Evolutionary conservation across 2,797 vertebrate species (phyloP), one percentile per base, ranked within the genome.

Genomic region (Epinephelus coioides): DNA sequence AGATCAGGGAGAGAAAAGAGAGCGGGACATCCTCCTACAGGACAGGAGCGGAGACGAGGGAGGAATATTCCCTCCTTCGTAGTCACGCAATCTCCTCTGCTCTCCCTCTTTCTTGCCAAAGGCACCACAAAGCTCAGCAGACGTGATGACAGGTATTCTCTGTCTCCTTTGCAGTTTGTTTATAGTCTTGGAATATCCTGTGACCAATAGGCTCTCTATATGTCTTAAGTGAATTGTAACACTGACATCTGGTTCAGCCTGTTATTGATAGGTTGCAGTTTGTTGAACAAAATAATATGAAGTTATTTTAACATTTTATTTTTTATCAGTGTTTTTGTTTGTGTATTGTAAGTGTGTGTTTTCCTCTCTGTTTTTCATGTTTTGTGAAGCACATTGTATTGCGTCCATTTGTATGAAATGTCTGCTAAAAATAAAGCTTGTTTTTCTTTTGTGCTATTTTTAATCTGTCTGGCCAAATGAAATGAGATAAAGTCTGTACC

Each of bases 21-120:
- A 91, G 91, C 15, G 25, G 82, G 66, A 73, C 81, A 67, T 91
- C 77, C 59, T 79, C 75, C 64, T 54, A 71, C 77, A 69, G 65
- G 84, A 90, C 86, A 62, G 76, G 81, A 86, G 81, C 34, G 17
- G 73, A 91, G 81, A 82, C 61, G 34, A 87, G 89, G 27, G 71
- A 56, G 83, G 71, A 92, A 80, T 91, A 87, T 90, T 91, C 63
- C 79, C 62, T 59, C 84, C 80, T 92, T 82, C 84, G 71, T 86
- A 95, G 93, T 96, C 95, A 95, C 87, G 80, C 91, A 94, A 93
- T 83, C 75, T 89, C 84, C 81, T 89, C 81, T 76, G 68, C 87
- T 68, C 85, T 92, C 79, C 74, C 84, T 81, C 84, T 85, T 73
- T 82, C 73, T 83, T 86, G 76, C 89, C 89, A 84, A 82, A 88